Conservation (phyloP, 2,888 invertebrate species). For the Ochropleura leucogaster region DNA sequence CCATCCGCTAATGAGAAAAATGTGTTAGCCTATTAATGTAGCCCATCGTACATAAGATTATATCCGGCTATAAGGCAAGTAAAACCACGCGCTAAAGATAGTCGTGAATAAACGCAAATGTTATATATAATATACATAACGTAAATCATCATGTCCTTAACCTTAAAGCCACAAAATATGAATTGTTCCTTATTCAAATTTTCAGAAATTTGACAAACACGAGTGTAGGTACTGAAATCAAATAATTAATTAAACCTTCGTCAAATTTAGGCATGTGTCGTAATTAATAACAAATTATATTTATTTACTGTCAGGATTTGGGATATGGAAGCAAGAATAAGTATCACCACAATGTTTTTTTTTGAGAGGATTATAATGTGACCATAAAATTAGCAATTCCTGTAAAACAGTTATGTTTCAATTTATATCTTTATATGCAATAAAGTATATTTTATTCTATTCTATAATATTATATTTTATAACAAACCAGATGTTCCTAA, state of each 20-base stretch:
- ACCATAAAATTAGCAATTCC: too few species aligned
- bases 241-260: slow-evolving; percentile 11
- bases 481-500: too few species aligned
- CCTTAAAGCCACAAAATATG: neutral
- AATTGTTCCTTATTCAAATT: neutral
- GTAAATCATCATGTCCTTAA: neutral
- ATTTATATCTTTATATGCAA: too few species aligned
- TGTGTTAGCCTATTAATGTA: too few species aligned
- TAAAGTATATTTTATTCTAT: too few species aligned
- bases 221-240: neutral
- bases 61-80: neutral
- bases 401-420: too few species aligned
- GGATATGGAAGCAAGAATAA: neutral
- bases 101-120: neutral
- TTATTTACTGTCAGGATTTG: neutral
- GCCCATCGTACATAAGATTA: too few species aligned
- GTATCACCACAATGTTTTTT: neutral
- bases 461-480: too few species aligned
- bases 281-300: slow-evolving; percentile 13
- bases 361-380: neutral
- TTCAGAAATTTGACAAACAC: neutral
- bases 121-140: neutral
- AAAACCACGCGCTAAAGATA: neutral
- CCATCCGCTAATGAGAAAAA: too few species aligned
- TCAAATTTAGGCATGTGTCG: neutral